Evolutionary conservation across 1,140 invertebrate species (phyloP), one percentile per base, ranked within the genome.

Genomic region (Drosophila watanabei): DNA sequence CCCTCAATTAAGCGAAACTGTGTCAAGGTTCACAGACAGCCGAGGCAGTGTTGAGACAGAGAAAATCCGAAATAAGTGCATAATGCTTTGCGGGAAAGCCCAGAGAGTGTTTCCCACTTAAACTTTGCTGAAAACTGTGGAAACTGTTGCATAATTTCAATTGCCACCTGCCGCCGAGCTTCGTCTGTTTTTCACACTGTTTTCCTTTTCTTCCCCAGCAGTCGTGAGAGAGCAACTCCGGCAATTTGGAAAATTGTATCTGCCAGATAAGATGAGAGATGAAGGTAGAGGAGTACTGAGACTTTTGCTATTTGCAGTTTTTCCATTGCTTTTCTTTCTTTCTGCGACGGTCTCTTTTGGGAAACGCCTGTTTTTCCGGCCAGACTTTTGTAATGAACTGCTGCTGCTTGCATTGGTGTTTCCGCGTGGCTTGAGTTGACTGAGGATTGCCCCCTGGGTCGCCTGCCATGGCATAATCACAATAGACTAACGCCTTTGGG

Each of bases 201-300:
- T 66, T 51, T 46, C 16, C 6, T 69, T 70, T 70, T 70, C 77
- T 30, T 33, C 39, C 14, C 18, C 72, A 81, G 68, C 69, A 65
- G 61, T 63, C 85, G 75, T 90, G 85, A 76, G 85, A 90, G 81
- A 90, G 81, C 76, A 85, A 82, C 81, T 85, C 75, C 14, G 81
- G 75, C 86, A 79, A 89, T 90, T 90, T 90, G 75, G 81, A 82
- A 85, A 89, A 89, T 90, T 85, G 86, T 82, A 89, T 90, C 86
- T 79, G 75, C 49, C 65, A 79, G 84, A 88, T 89, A 88, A 81
- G 73, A 52, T 62, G 48, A 45, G 52, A 66, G 65, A 73, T 64
- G 65, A 82, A 66, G 80, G 48, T 43, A 60, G 16, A 43, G 37
- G 37, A 73, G 69, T 48, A 65, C 45, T 57, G 68, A 77, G 69